These are phyloP conservation scores for Pasiphila rectangulata DNA, from an alignment of 2,888 invertebrate genomes.

Conservation along the genomic window DNA sequence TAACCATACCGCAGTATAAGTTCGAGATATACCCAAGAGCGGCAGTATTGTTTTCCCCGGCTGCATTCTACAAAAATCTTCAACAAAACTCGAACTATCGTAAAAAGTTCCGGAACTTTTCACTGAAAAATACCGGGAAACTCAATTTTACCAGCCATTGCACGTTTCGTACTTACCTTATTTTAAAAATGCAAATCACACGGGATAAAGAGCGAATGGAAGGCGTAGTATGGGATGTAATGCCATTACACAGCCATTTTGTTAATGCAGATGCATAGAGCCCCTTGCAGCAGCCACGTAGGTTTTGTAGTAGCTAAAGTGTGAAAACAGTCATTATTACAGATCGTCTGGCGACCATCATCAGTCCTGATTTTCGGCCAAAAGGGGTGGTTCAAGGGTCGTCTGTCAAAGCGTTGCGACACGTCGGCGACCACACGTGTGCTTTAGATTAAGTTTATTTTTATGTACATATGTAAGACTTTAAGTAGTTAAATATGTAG, in stretches of 20 bases:
- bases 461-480: too few relatives aligned
- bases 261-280: constrained; percentile 51
- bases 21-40: too few relatives aligned
- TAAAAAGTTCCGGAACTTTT: constrained; percentile 19
- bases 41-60: constrained; percentile 13
- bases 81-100: constrained; percentile 1
- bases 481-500: too few relatives aligned
- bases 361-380: too few relatives aligned
- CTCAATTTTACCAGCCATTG: constrained; percentile 22
- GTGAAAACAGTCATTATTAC: not conserved
- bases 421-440: too few relatives aligned
- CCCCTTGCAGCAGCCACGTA: constrained; percentile 31
- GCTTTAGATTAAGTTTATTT: too few relatives aligned
- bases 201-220: constrained; percentile 22
- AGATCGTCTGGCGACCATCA: too few relatives aligned
- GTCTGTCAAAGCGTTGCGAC: too few relatives aligned
- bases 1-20: too few relatives aligned
- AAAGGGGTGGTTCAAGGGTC: too few relatives aligned
- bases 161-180: constrained; percentile 13
- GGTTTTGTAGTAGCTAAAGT: constrained; percentile 6
- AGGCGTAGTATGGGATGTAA: constrained; percentile 40
- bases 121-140: constrained; percentile 1
- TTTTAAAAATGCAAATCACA: constrained; percentile 24
- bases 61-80: constrained; percentile 3
- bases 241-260: constrained; percentile 51